Evolutionary conservation across 2,888 invertebrate species (phyloP).

Genomic region (Lagria hirta): DNA sequence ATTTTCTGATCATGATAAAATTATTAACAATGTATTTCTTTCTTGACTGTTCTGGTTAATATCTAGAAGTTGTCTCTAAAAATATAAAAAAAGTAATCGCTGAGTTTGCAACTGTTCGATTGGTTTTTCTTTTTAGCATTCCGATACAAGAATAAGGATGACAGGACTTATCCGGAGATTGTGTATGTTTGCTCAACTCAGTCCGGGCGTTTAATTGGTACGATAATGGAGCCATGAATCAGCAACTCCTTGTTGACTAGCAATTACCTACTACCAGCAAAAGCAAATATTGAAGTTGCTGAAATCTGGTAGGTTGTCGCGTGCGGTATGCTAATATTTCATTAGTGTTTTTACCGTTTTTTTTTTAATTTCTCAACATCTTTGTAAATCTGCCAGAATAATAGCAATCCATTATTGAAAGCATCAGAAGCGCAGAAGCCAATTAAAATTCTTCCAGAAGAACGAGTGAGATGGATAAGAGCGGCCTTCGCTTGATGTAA

Average conservation of each 20-base stretch:
- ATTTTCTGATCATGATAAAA: too few relatives aligned
- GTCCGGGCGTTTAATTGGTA: slow-evolving; percentile 30
- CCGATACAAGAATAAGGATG: slow-evolving; percentile 11
- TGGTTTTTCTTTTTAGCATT: slow-evolving; percentile 8
- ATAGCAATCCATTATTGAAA: slow-evolving; percentile 5
- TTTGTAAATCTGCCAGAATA: neutral
- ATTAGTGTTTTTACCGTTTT: slow-evolving; percentile 2
- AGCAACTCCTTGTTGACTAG: slow-evolving; percentile 30
- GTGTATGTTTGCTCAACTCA: slow-evolving; percentile 16
- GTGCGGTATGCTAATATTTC: slow-evolving; percentile 20
- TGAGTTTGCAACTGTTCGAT: too few relatives aligned
- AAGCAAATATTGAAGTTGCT: slow-evolving; percentile 24
- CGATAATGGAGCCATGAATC: slow-evolving; percentile 33
- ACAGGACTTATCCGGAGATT: slow-evolving; percentile 14
- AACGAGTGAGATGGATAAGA: slow-evolving; percentile 19
- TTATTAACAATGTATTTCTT: too few relatives aligned
- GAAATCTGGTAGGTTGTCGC: slow-evolving; percentile 20
- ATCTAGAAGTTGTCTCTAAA: too few relatives aligned
- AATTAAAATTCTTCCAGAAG: slow-evolving; percentile 34
- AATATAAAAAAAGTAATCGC: too few relatives aligned
- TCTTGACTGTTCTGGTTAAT: too few relatives aligned
- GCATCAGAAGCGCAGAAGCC: slow-evolving; percentile 28
- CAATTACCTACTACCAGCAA: slow-evolving; percentile 26
- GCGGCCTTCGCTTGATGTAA: slow-evolving; percentile 20
- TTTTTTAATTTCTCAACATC: slow-evolving; percentile 8